These are phyloP conservation scores for Lepisosteus osseus DNA, from an alignment of 2,113 vertebrate genomes.

Conservation along the genomic window DNA sequence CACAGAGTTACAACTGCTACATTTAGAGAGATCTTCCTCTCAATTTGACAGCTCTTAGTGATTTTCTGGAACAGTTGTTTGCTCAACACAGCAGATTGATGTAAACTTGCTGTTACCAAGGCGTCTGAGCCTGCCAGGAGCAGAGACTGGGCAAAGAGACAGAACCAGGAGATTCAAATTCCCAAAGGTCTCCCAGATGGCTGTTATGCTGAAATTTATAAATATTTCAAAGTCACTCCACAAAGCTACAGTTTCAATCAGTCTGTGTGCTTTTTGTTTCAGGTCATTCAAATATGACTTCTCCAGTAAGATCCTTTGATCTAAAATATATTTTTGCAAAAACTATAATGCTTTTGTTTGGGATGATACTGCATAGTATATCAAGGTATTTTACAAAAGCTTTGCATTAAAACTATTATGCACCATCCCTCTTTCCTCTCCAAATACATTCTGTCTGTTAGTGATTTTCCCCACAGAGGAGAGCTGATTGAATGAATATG, in stretches of 20 bases:
- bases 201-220: conserved; percentile 54
- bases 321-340: conserved; percentile 1
- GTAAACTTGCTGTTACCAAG: neutral
- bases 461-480: neutral
- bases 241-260: conserved; percentile 40
- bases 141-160: conserved; percentile 19
- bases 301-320: conserved; percentile 13
- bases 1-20: neutral
- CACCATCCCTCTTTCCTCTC: neutral
- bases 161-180: conserved; percentile 40
- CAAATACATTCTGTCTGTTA: neutral
- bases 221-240: conserved; percentile 66
- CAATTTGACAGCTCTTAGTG: too few relatives aligned
- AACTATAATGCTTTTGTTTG: conserved; percentile 12
- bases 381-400: conserved; percentile 6
- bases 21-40: too few relatives aligned
- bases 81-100: neutral
- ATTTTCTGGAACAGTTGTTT: neutral
- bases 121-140: neutral
- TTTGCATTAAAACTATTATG: neutral
- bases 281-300: conserved; percentile 8
- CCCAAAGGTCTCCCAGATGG: conserved; percentile 52
- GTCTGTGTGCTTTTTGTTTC: conserved; percentile 1
- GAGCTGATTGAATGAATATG: neutral
- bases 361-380: neutral